A percentile compares a stretch with the other conserved stretches of the same genome.
Conservation (phyloP, 2,113 vertebrate species). For the Pseudonaja textilis region DNA sequence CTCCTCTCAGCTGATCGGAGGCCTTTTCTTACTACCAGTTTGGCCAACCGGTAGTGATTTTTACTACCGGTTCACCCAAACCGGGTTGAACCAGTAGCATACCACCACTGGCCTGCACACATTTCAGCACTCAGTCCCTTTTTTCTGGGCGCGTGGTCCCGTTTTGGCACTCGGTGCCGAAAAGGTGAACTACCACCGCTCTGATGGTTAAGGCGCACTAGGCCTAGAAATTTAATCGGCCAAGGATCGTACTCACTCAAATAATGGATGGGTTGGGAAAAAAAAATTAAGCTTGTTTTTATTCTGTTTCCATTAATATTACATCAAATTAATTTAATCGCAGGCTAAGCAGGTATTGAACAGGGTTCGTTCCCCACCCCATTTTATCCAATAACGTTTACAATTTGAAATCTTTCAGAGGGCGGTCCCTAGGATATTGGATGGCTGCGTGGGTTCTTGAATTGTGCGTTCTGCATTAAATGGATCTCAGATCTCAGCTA, state of each 20-base stretch:
- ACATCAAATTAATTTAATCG: background rate
- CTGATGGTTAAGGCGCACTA: background rate
- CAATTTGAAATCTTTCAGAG: background rate
- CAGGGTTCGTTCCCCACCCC: background rate
- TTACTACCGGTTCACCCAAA: no score
- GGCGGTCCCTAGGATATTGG: background rate
- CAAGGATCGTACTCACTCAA: background rate
- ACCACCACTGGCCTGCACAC: no score
- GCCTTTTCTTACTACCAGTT: no score
- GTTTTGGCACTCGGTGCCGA: no score
- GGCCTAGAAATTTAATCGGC: background rate
- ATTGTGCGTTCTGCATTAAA: background rate
- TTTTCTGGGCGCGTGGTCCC: no score
- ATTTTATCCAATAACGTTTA: background rate
- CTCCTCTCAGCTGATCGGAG: no score
- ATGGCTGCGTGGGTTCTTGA: background rate
- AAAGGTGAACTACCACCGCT: no score
- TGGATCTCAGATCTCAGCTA: background rate
- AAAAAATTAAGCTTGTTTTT: background rate
- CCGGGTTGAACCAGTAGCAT: no score
- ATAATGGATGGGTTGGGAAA: background rate
- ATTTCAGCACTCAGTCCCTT: no score
- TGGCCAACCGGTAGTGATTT: no score
- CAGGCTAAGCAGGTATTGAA: background rate
- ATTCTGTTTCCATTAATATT: background rate